These are phyloP conservation scores for Gallinago nigripennis DNA, from an alignment of 2,797 vertebrate genomes.

Conservation along the genomic window DNA sequence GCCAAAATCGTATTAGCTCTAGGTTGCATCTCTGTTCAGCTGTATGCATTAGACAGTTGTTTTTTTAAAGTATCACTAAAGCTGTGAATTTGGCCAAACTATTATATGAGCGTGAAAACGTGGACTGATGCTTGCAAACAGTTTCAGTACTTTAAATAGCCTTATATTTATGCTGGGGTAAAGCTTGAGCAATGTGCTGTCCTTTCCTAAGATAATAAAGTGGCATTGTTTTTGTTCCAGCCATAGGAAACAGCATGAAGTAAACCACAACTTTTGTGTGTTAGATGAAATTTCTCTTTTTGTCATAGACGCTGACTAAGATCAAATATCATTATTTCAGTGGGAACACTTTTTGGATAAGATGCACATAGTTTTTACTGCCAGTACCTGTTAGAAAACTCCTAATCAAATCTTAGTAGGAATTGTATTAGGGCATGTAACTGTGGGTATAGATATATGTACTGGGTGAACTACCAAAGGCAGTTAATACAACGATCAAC, in stretches of 20 bases:
- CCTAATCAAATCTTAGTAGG: background rate
- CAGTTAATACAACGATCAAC: background rate
- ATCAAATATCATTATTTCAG: fast-evolving
- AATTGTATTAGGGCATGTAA: background rate
- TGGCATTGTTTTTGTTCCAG: background rate
- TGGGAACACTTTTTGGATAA: background rate
- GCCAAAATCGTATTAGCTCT: background rate
- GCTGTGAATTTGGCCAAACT: background rate
- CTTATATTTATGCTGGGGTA: background rate
- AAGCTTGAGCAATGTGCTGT: background rate
- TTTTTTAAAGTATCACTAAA: background rate
- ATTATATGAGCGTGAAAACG: background rate
- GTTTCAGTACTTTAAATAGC: background rate
- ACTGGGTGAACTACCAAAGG: background rate
- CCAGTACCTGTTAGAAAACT: background rate
- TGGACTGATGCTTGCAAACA: background rate
- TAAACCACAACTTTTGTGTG: background rate
- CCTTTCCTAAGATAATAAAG: background rate
- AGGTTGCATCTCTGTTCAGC: background rate
- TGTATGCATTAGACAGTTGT: background rate
- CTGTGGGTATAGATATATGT: background rate
- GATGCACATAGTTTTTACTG: background rate
- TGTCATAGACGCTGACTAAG: background rate
- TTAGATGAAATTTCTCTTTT: background rate
- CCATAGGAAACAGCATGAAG: background rate